Base-by-base conservation (phyloP, 2,888 invertebrate genomes). In the Eulithis testata region DNA sequence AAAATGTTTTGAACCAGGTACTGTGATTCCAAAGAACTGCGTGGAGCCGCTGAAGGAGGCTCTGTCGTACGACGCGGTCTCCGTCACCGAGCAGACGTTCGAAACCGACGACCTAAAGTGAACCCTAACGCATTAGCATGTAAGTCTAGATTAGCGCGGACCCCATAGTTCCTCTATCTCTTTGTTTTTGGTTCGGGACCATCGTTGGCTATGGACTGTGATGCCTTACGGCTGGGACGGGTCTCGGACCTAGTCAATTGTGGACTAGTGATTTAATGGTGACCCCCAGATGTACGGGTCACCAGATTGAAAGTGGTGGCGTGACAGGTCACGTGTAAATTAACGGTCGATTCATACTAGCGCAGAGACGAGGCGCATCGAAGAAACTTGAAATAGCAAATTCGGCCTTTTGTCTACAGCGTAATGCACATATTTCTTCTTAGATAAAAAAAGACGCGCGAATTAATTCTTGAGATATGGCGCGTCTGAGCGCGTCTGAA, bases 21-120 rank as follows among this genome's bases (percentile, higher is more conserved):
- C 97, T 9, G 92, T 98, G 74, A 97, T 98, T 93, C 98, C 98
- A 82, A 97, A 97, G 93, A 96, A 96, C 83, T 97, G 97, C 85
- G 97, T 97, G 78, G 97, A 97, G 79, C 89, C 95, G 36, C 91
- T 97, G 53, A 95, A 95, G 79, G 95, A 96, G 81, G 96, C 96
- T 69, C 94, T 97, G n/a, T 94, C 96, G 51, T 93, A 95, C 37
- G 97, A 97, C 88, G 96, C 97, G 7, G 97, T 97, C 78, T 96
- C 96, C 73, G 95, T 96, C 55, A 96, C 95, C 82, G 97, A 97
- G 86, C 94, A 94, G 83, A 93, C 91, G 69, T 95, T 95, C 85
- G 92, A 93, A 40, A 60, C 81, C 14, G 91, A 89, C 78, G 79
- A 72, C 62, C 81, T 85, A 67, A 86, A 90, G 74, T 88, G 87